Base-by-base conservation (phyloP, 2,797 vertebrate species). In the Rhabdophis nuchalis region DNA sequence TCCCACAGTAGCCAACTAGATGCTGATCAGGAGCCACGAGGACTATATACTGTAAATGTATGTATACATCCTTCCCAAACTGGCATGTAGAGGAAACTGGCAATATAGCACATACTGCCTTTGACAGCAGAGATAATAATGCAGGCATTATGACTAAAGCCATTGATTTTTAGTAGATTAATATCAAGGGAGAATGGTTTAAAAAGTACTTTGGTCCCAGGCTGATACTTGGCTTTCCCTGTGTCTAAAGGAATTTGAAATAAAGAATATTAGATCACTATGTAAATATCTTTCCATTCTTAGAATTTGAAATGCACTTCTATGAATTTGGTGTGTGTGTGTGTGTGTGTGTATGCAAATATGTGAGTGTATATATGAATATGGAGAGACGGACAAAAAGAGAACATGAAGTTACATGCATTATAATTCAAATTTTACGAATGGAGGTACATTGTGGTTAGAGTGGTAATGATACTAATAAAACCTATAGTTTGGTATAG, bases 401-500 rank as follows among this genome's bases (percentile, higher is more conserved):
- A n/a, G 56, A 87, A 11, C 4, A 13, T 20, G 54, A 58, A 60
- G 12, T n/a, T 32, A 54, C 2, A 32, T 57, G 10, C 8, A 46
- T 85, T 58, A 58, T 6, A 85, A 14, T 52, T 46, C 29, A 60
- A 29, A 86, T 53, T 23, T 86, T 86, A 46, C 7, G 3, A 86
- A 32, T 61, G 29, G 14, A 86, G 20, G 12, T 58, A 61, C 7
- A 50, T 6, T 90, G 11, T 50, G 29, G 2, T 60, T n/a, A 85
- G 25, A n/a, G 20, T 36, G 61, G 36, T 92, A 92, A 92, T 68
- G 90, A 95, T 90, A 91, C 94, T 53, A 46, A 16, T 2, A 68
- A 92, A 6, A 0, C 0, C 20, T 0, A 57, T 68, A 93, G 14
- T 32, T 68, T 68, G 25, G 9, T 60, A 27, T 68, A 32, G 64